Conservation (phyloP, 2,797 vertebrate species). For the Hybognathus amarus region DNA sequence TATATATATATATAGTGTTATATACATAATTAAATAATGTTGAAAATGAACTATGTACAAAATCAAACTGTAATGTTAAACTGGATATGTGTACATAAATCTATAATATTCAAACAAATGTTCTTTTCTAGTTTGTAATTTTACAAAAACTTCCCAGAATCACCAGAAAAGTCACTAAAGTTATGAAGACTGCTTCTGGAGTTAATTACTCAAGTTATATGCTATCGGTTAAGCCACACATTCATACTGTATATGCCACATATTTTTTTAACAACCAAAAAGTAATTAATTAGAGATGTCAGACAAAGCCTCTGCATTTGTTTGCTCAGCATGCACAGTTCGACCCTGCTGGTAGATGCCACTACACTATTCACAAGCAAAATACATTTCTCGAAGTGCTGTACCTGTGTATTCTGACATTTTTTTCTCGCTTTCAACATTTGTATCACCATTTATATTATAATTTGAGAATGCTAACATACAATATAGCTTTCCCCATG, state of each 20-base stretch:
- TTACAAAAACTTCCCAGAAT: too few species aligned
- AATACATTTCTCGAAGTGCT: background rate
- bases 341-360: background rate
- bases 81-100: too few species aligned
- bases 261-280: background rate
- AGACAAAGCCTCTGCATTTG: background rate
- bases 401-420: background rate
- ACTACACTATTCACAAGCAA: background rate
- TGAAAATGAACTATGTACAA: too few species aligned
- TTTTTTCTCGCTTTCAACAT: background rate
- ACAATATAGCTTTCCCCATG: background rate
- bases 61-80: too few species aligned
- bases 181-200: too few species aligned
- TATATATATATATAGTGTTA: too few species aligned
- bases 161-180: too few species aligned
- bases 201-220: too few species aligned
- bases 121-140: too few species aligned
- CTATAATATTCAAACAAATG: too few species aligned
- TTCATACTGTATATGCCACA: background rate
- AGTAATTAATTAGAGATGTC: background rate
- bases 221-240: background rate
- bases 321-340: background rate
- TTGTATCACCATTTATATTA: background rate
- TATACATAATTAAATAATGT: too few species aligned
- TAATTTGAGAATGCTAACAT: background rate